Percentiles rank a stretch among this genome's conserved stretches.
Evolutionary conservation across 2,888 invertebrate genomes (phyloP).

Genomic region (Cephonodes hylas): DNA sequence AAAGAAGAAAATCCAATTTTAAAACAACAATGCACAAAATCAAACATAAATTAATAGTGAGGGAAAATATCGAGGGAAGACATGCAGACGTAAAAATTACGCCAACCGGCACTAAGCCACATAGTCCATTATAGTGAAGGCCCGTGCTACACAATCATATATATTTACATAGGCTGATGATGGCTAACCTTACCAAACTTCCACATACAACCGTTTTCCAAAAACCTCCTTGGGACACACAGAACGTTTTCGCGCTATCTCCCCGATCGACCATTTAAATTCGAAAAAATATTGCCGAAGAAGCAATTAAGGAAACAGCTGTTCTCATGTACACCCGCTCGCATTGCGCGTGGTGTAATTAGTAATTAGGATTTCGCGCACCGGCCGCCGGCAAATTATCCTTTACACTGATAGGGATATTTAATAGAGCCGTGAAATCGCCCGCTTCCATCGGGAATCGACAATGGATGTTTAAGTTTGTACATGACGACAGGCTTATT

Average conservation of each 20-base stretch:
- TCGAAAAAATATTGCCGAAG: constrained; percentile 9
- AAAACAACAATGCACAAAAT: no score
- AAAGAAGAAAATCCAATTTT: no score
- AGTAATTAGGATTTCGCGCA: constrained; percentile 32
- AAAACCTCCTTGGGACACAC: no score
- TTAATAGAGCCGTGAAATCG: neutral
- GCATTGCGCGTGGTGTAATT: constrained; percentile 21
- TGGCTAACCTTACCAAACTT: no score
- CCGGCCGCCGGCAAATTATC: constrained; percentile 25
- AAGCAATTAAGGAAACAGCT: constrained; percentile 2
- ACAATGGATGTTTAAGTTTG: neutral
- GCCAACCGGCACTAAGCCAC: no score
- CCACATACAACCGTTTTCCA: no score
- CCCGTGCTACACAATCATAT: no score
- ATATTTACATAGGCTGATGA: no score
- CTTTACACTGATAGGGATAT: constrained; percentile 17
- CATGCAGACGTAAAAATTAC: no score
- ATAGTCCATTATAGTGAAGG: no score
- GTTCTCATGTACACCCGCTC: neutral
- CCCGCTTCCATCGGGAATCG: constrained; percentile 21
- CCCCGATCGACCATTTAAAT: constrained; percentile 11
- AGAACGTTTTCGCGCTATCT: neutral
- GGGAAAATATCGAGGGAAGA: no score
- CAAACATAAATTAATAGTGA: no score
- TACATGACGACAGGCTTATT: neutral